Base-by-base conservation (phyloP, 2,113 vertebrate genomes). In the Megaptera novaeangliae region DNA sequence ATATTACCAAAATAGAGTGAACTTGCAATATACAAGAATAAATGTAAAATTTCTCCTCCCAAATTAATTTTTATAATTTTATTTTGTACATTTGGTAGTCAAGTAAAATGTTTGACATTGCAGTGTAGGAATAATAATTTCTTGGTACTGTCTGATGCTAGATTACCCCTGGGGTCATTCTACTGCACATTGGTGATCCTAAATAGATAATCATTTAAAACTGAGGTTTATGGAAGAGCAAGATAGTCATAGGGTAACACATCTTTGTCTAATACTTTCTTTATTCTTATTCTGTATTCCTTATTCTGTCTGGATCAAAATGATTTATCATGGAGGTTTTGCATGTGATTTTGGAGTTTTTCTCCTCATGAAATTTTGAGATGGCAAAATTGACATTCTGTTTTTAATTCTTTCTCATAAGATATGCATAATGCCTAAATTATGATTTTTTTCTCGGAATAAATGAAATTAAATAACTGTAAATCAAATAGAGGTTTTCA, bases 321-420 rank as follows among this genome's bases (percentile, higher is more conserved):
- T 36, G 10, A 64, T 44, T 84, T 92, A 66, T 88, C 49, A 85
- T 57, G 55, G 49, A 96, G 13, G 52, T 52, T 91, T 83, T 83
- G 20, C 31, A 82, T 78, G 27, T 71, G 46, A 96, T 86, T 97
- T 92, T 92, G 78, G 66, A 77, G n/a, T 23, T 88, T n/a, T 29
- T 68, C 77, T 46, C 20, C 1, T 89, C 27, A 59, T 82, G 18
- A 86, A 75, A 86, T 66, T 85, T 94, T 81, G 34, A 95, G 31
- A 75, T 92, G 61, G 31, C 17, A 95, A 91, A 89, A 85, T 55
- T 87, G 68, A 83, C 36, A 89, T 89, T 93, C 23, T 57, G 29
- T 29, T 92, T 94, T 94, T 61, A 71, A 86, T 94, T 92, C 2
- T 92, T 97, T 86, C 52, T 93, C 11, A 63, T 44, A 96, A 96